A percentile compares a stretch with the other conserved stretches of the same genome.
Evolutionary conservation across 2,797 vertebrate species (phyloP).

Genomic region (Darevskia nairensis): DNA sequence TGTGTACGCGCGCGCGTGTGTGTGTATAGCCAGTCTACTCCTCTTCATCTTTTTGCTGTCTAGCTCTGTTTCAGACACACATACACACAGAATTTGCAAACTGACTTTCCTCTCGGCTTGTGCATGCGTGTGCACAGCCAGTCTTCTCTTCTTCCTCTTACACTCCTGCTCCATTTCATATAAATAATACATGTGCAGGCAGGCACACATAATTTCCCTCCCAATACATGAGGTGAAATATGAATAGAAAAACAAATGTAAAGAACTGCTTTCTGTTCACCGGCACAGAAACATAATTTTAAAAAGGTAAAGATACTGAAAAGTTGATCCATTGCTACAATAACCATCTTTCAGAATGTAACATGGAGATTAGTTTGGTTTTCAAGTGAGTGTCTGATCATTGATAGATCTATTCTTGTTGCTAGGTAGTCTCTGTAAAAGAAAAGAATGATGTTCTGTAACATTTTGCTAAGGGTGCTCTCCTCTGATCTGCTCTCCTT

Average conservation of each 20-base stretch:
- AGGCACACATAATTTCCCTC: neutral
- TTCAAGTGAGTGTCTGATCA: constrained; percentile 20
- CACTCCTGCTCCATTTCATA: neutral
- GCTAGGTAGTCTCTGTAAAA: neutral
- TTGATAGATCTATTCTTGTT: neutral
- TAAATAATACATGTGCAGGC: neutral
- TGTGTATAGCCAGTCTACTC: neutral
- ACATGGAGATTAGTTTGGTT: constrained; percentile 18
- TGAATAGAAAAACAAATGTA: neutral
- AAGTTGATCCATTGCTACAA: neutral
- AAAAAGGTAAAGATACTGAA: neutral
- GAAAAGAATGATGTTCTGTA: neutral
- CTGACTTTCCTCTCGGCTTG: neutral
- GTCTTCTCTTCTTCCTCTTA: no score
- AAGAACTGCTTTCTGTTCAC: fast-evolving
- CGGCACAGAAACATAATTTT: neutral
- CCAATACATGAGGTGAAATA: neutral
- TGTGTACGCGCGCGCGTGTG: neutral
- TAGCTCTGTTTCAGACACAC: no score
- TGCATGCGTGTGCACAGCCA: neutral
- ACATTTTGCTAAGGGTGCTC: neutral
- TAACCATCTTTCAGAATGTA: neutral
- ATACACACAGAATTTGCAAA: neutral
- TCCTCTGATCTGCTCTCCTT: neutral
- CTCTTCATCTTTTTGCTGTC: no score